Percentiles rank a stretch among this genome's conserved stretches.
Conservation (phyloP, 2,113 vertebrate genomes). For the Balaeniceps rex region DNA sequence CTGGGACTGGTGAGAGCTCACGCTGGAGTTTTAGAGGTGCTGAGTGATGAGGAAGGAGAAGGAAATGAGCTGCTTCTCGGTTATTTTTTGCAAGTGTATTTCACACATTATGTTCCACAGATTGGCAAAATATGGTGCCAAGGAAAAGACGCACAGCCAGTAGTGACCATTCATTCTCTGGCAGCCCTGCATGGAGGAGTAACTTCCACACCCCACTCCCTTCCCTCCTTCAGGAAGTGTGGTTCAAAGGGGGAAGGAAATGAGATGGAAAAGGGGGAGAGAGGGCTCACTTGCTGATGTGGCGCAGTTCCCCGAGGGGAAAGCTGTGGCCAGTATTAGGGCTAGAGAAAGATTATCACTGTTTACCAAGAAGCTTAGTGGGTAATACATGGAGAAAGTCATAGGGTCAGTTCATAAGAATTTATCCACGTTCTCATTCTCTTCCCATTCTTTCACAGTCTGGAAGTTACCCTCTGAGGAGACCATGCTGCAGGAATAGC, state of each 20-base stretch:
- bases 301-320: neutral
- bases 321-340: neutral
- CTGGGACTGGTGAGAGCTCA: neutral
- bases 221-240: neutral
- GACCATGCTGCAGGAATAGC: neutral
- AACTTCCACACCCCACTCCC: neutral
- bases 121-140: neutral
- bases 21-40: neutral
- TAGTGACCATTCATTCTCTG: neutral
- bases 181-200: neutral
- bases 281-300: neutral
- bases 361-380: neutral
- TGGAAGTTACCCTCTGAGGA: neutral
- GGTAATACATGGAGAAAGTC: neutral
- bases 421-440: neutral
- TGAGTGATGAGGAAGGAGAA: neutral
- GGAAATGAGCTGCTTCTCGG: neutral
- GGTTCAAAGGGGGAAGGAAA: neutral
- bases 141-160: neutral
- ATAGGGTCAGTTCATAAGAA: neutral
- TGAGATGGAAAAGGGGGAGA: neutral
- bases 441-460: neutral
- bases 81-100: neutral
- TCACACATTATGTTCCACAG: neutral
- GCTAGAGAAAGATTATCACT: neutral